phyloP scores from a whole-genome alignment of 1,140 invertebrate species.

The Watersipora subatra region DNA sequence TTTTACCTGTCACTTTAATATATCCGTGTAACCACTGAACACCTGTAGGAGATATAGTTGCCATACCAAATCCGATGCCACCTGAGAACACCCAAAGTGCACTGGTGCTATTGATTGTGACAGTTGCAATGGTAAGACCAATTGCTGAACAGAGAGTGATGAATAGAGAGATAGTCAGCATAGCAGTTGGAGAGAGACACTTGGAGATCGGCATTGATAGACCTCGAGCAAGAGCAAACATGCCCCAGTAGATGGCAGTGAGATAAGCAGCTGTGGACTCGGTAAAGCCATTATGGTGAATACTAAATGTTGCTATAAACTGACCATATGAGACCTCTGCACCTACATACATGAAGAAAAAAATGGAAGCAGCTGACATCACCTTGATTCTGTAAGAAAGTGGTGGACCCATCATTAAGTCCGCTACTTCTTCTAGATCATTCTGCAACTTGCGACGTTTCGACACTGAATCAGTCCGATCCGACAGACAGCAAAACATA shows the following conservation, averaged over 20 bases:
- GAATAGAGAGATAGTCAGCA: constrained; percentile 35
- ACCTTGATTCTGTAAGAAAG: constrained; percentile 20
- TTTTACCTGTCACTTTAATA: constrained; percentile 41
- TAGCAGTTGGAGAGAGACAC: constrained; percentile 29
- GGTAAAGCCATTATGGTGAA: constrained; percentile 20
- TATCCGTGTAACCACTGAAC: constrained; percentile 43
- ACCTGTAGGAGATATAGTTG: constrained; percentile 42
- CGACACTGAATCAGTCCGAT: constrained; percentile 21
- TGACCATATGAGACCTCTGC: constrained; percentile 43
- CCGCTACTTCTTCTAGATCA: not conserved
- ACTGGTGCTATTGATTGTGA: constrained; percentile 15
- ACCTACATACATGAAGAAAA: constrained; percentile 43
- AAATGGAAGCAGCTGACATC: constrained; percentile 35
- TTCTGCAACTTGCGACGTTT: constrained; percentile 9
- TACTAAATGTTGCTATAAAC: constrained; percentile 37
- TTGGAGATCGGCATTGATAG: constrained; percentile 39
- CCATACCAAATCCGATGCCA: constrained; percentile 41
- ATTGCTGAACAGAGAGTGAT: constrained; percentile 32
- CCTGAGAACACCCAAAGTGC: constrained; percentile 19
- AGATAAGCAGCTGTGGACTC: constrained; percentile 32
- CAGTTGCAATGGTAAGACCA: constrained; percentile 30
- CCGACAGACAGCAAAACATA: constrained; percentile 34
- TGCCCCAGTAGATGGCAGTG: constrained; percentile 43
- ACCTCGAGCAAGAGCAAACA: constrained; percentile 40
- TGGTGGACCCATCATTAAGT: constrained; percentile 5